phyloP scores from a whole-genome alignment of 2,113 vertebrate species.

The Nymphicus hollandicus region DNA sequence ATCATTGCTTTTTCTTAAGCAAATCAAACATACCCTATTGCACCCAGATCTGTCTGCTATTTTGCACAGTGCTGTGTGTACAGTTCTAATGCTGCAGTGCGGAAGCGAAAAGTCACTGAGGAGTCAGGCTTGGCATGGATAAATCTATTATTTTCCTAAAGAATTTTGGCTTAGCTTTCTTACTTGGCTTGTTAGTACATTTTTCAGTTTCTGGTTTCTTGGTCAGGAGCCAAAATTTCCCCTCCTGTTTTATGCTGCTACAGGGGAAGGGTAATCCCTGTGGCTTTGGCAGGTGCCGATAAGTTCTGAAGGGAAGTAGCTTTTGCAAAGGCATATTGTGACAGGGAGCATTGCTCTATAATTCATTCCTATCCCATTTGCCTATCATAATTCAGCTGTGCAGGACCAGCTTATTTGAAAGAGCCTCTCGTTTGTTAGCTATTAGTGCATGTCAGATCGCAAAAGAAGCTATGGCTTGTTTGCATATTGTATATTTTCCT shows the following conservation, averaged over 20 bases:
- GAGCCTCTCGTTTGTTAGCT: slow-evolving; percentile 31
- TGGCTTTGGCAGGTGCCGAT: slow-evolving; percentile 24
- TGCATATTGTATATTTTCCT: background rate
- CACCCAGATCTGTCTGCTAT: background rate
- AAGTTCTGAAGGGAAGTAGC: slow-evolving; percentile 6
- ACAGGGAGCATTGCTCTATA: background rate
- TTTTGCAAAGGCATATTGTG: background rate
- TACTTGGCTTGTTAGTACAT: slow-evolving; percentile 17
- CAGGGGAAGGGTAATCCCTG: slow-evolving; percentile 20
- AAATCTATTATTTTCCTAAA: slow-evolving; percentile 30
- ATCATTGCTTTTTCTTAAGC: background rate
- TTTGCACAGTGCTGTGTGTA: background rate
- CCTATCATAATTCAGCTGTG: slow-evolving; percentile 19
- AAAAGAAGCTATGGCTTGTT: background rate
- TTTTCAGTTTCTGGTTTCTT: slow-evolving; percentile 30
- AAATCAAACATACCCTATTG: background rate
- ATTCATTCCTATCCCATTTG: slow-evolving; percentile 41
- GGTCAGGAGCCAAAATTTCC: slow-evolving; percentile 6
- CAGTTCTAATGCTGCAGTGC: background rate
- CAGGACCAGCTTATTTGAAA: slow-evolving; percentile 23
- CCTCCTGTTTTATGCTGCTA: background rate
- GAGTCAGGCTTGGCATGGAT: background rate
- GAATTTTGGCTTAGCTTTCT: slow-evolving; percentile 44
- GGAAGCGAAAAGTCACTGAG: background rate
- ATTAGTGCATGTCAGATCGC: background rate